Evolutionary conservation across 1,140 invertebrate genomes (phyloP), one percentile per base, ranked within the genome.

Genomic region (Euborellia annulipes): DNA sequence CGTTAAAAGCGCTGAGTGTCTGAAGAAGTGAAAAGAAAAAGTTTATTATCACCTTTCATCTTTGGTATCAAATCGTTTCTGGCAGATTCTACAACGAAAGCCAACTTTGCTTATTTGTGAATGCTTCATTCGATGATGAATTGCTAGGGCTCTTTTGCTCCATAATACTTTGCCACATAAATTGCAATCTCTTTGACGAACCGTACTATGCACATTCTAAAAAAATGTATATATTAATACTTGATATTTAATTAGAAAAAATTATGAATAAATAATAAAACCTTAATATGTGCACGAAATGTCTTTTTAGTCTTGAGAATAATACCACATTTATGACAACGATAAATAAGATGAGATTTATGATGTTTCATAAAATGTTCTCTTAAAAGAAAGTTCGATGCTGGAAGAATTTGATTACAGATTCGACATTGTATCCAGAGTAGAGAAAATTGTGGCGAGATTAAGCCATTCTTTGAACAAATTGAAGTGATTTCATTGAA

Each of bases 91-190:
- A 40, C 55, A 57, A 11, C 50, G 39, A 38, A 57, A 57, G 11
- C 54, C 54, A 41, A 51, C 45, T 44, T 49, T 51, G 7, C 50
- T 45, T 6, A 22, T 30, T 6, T 43, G 41, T 32, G 40, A 36
- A 49, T 56, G 55, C 42, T 56, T 56, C 50, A 56, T 48, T 32
- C 52, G 27, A 21, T 42, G 46, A 38, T 56, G 55, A 16, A 52
- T 52, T 17, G 41, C 41, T 32, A 52, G 47, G 20, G 53, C 49
- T 36, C 52, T 41, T 36, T 50, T 51, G 22, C 44, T 54, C 43
- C 45, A 49, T 6, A 53, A 36, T 2, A 48, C 52, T 38, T 55
- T 55, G 0, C 52, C 50, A 43, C 55, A 56, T 6, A 50, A 34
- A 20, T 41, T 43, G 41, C 55, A 56, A 16, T 51, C 41, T 21